Base-by-base conservation (phyloP, 2,113 vertebrate genomes). In the Grallaria varia region DNA sequence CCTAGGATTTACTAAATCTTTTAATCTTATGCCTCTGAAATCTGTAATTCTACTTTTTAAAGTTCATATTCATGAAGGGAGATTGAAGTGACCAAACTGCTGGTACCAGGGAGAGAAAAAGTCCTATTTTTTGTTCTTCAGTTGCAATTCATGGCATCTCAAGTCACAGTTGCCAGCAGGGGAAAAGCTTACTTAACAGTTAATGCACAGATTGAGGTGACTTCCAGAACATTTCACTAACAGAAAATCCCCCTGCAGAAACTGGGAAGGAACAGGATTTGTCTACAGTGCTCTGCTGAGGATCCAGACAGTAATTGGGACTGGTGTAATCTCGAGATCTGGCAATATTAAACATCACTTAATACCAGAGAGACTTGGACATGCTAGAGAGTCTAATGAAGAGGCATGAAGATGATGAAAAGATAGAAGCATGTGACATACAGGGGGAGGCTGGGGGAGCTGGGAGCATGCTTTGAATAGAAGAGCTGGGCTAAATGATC, bases 1-100 rank as follows among this genome's bases (percentile, higher is more conserved):
- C 80, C 83, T 92, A 55, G 92, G 87, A 73, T 92, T 84, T 59
- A 33, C 80, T 93, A 93, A 92, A 87, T 87, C 56, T 84, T 95
- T 86, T 93, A 87, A 53, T 91, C 78, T 52, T 89, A 84, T 77
- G 56, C 84, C 73, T 95, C 79, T 59, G 49, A 92, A 95, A 94
- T 72, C 52, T 28, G 30, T 72, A 84, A 79, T 82, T 96, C 76
- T 87, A 40, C 76, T 94, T 81, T 90, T 87, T 89, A 82, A 72
- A 84, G 82, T 62, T 37, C 69, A 62, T 87, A 77, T 90, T 66
- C 63, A 83, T 35, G 50, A 76, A 92, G 77, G 68, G 62, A 90
- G 59, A 91, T 53, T 77, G 63, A 90, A 92, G 20, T 90, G 73
- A 90, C 90, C 93, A 60, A 93, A 68, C 35, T 47, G 58, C 44